Evolutionary conservation across 2,113 vertebrate genomes (phyloP).

Genomic region (Etheostoma spectabile): DNA sequence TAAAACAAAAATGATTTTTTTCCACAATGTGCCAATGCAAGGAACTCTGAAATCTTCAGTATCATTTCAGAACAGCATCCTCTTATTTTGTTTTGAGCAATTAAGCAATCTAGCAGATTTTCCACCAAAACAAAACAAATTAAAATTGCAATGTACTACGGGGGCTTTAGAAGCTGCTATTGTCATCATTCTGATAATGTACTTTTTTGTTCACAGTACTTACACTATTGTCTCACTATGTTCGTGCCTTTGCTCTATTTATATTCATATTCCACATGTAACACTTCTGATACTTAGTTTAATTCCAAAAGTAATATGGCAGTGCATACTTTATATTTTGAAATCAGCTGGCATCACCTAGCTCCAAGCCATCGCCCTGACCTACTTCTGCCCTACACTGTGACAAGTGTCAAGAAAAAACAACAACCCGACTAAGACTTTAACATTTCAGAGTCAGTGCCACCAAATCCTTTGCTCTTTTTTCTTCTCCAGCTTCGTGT

Average conservation of each 20-base stretch:
- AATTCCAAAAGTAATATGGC: not conserved
- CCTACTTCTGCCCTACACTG: constrained; percentile 33
- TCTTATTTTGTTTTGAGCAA: too few relatives aligned
- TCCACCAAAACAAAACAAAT: too few relatives aligned
- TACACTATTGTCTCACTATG: too few relatives aligned
- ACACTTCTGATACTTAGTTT: not conserved
- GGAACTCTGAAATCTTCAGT: not conserved
- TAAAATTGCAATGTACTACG: too few relatives aligned
- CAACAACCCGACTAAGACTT: constrained; percentile 9
- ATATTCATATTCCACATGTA: constrained; percentile 1
- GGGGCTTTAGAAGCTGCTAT: not conserved
- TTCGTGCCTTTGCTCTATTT: not conserved
- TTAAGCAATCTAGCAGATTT: too few relatives aligned
- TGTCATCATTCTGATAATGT: not conserved
- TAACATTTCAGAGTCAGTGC: constrained; percentile 26
- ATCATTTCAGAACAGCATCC: too few relatives aligned
- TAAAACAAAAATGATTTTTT: not conserved
- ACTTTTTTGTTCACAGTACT: not conserved
- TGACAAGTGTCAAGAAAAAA: constrained; percentile 28
- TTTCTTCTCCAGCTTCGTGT: not conserved
- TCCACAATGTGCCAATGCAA: not conserved
- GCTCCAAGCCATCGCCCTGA: constrained; percentile 20
- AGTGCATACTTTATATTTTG: not conserved
- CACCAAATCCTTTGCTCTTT: not conserved
- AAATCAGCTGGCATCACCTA: constrained; percentile 20